A percentile compares a stretch with the other conserved stretches of the same genome.
These are phyloP conservation scores for Paramisgurnus dabryanus DNA, from an alignment of 2,113 vertebrate species.

Conservation along the genomic window DNA sequence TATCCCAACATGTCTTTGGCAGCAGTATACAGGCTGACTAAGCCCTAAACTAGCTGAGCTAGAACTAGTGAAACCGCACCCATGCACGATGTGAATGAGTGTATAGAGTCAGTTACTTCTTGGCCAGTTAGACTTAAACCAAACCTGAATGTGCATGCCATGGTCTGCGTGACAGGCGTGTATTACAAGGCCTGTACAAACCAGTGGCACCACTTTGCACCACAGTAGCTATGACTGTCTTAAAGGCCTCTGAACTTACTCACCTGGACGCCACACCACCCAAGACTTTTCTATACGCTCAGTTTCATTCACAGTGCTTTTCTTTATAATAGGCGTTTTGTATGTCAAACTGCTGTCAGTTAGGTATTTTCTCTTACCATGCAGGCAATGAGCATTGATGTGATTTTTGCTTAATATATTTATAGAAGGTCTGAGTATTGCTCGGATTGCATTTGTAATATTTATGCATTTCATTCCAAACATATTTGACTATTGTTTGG, in stretches of 20 bases:
- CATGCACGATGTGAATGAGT: constrained; percentile 5
- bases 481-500: constrained; percentile 1
- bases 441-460: not conserved
- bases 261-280: not conserved
- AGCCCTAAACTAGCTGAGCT: constrained; percentile 46
- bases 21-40: constrained; percentile 39
- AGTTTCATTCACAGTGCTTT: not conserved
- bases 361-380: not conserved
- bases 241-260: not conserved
- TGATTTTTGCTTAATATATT: not conserved
- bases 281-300: not conserved
- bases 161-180: not conserved
- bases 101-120: constrained; percentile 13
- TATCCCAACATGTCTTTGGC: constrained; percentile 40
- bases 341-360: not conserved
- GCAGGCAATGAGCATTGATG: not conserved
- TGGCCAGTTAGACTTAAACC: not conserved
- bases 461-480: constrained; percentile 3
- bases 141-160: not conserved
- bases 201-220: constrained; percentile 13
- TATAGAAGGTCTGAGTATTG: not conserved
- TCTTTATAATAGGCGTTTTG: not conserved
- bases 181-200: constrained; percentile 6
- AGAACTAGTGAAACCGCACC: constrained; percentile 44
- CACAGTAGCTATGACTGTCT: not conserved